Evolutionary conservation across 2,113 vertebrate genomes (phyloP), one percentile per base, ranked within the genome.

Genomic region (Salminus brasiliensis): DNA sequence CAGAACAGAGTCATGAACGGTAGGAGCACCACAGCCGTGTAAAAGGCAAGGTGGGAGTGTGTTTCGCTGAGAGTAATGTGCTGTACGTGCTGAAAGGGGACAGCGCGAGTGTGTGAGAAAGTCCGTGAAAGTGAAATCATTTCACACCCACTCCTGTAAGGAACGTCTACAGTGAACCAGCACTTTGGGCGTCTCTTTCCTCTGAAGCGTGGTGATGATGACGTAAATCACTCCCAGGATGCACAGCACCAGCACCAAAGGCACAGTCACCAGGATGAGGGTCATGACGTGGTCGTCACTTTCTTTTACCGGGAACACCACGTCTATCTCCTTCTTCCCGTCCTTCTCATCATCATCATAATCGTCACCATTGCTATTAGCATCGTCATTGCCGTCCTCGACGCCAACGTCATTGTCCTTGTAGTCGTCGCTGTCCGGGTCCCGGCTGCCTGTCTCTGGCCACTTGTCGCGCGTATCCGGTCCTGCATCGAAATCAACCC

Each of bases 71-170:
- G 45, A 21, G 43, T 49, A 72, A 30, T 10, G 7, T 68, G n/a
- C n/a, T n/a, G n/a, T n/a, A 49, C 68, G 70, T 73, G 10, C 30
- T 34, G 55, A 78, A 71, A 73, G 6, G 21, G 27, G 16, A 60
- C 47, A 47, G 55, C 13, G 49, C 59, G 30, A 25, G 34, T 23
- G 30, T 57, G 30, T 29, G 29, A 69, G 25, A 23, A n/a, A 34
- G 13, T 30, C 66, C 63, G 55, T 70, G 75, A 66, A 18, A 11
- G 16, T 41, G 63, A n/a, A n/a, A n/a, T n/a, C n/a, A n/a, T n/a
- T n/a, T 97, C 94, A 99, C 85, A 99, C 98, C 98, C 98, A 99
- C 80, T 99, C 94, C 93, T 99, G 98, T 92, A 99, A 85, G 1
- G 98, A 99, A 13, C 98, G 96, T 88, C 98, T 99, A 94, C 97